These are phyloP conservation scores for Alviniconcha marisindica DNA, from an alignment of 1,140 invertebrate genomes.

Conservation along the genomic window DNA sequence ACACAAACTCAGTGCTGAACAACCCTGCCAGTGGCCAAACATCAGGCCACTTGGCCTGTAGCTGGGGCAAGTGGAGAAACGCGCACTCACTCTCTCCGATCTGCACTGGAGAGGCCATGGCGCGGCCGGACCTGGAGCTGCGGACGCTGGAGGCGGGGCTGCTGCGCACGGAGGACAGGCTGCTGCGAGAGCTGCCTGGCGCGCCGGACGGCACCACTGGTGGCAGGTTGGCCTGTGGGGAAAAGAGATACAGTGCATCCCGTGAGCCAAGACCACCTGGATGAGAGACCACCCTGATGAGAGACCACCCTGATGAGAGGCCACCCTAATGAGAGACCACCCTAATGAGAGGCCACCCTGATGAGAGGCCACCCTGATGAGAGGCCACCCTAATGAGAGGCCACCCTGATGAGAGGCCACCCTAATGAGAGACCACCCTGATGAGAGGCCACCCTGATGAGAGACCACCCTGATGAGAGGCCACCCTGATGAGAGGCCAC, in stretches of 20 bases:
- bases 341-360: neutral
- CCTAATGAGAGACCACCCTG: neutral
- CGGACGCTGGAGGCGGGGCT: slow-evolving; percentile 54
- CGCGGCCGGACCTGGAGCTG: slow-evolving; percentile 50
- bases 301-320: neutral
- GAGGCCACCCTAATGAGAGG: neutral
- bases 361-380: neutral
- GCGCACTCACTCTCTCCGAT: slow-evolving; percentile 56
- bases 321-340: neutral
- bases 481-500: too few relatives aligned
- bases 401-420: neutral
- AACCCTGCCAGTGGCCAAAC: neutral
- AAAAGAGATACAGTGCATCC: neutral
- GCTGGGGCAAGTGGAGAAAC: neutral
- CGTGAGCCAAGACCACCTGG: neutral
- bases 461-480: too few relatives aligned
- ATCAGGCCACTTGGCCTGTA: neutral
- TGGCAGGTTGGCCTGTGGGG: slow-evolving; percentile 65
- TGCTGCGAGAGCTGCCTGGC: slow-evolving; percentile 66
- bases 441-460: too few relatives aligned
- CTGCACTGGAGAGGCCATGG: slow-evolving; percentile 57
- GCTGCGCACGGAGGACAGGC: slow-evolving; percentile 62
- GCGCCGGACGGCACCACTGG: slow-evolving; percentile 48
- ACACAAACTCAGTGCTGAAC: neutral
- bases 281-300: neutral